These are phyloP conservation scores for Unio pictorum DNA, from an alignment of 2,888 invertebrate genomes.

Conservation along the genomic window DNA sequence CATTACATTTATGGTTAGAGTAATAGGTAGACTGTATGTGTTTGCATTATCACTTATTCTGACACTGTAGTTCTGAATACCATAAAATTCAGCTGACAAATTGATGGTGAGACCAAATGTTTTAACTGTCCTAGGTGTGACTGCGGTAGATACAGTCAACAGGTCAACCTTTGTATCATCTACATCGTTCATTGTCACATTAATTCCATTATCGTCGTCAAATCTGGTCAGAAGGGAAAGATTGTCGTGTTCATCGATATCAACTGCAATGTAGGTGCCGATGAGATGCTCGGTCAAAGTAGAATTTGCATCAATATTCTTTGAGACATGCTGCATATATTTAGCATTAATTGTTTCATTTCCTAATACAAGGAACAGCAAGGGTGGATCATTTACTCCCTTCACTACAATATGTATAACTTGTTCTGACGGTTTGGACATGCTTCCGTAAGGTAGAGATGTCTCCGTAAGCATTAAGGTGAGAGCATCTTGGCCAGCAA, in stretches of 20 bases:
- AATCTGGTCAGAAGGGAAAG: not conserved
- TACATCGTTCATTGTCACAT: not conserved
- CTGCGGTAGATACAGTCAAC: not conserved
- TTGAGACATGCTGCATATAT: not conserved
- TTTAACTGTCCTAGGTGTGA: constrained; percentile 1
- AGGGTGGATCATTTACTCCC: constrained; percentile 22
- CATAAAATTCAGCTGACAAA: constrained; percentile 6
- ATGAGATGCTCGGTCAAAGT: constrained; percentile 7
- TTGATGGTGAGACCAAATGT: not conserved
- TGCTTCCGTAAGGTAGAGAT: not conserved
- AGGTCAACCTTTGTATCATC: not conserved
- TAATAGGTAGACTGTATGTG: constrained; percentile 7
- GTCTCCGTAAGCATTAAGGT: not conserved
- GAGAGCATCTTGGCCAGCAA: constrained; percentile 18
- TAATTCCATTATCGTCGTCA: not conserved
- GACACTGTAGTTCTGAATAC: constrained; percentile 8
- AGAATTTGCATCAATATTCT: constrained; percentile 10
- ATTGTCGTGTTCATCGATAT: constrained; percentile 16
- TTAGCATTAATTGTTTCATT: constrained; percentile 5
- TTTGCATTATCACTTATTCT: constrained; percentile 10
- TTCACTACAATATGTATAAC: constrained; percentile 7
- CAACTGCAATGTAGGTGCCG: constrained; percentile 15
- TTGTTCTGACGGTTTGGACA: constrained; percentile 1
- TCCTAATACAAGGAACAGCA: constrained; percentile 1
- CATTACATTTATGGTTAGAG: constrained; percentile 9